Conservation (phyloP, 2,113 vertebrate species). For the Prietella phreatophila region DNA sequence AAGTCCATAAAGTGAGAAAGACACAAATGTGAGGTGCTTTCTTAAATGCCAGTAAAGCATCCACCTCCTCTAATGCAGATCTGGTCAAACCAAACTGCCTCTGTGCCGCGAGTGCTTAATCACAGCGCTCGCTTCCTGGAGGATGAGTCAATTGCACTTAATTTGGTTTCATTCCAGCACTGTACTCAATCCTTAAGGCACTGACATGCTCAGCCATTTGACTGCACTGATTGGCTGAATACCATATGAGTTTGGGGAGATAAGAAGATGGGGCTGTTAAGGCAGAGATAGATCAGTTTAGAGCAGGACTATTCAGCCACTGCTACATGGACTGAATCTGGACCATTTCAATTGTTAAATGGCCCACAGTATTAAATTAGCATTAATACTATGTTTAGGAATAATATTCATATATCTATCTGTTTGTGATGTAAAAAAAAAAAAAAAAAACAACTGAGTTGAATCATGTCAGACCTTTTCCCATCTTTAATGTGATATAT, state of each 20-base stretch:
- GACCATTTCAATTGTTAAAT: background rate
- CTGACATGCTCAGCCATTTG: background rate
- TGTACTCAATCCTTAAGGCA: background rate
- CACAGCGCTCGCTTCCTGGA: constrained; percentile 21
- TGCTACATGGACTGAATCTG: background rate
- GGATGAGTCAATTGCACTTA: constrained; percentile 36
- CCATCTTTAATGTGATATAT: background rate
- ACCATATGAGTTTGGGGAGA: constrained; percentile 17
- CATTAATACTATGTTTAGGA: background rate
- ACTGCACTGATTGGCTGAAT: constrained; percentile 32
- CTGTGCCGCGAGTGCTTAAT: background rate
- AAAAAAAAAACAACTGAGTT: background rate
- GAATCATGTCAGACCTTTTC: background rate
- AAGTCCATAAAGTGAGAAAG: background rate
- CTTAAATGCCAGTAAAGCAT: constrained; percentile 27
- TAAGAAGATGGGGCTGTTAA: constrained; percentile 25
- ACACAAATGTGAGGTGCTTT: constrained; percentile 21
- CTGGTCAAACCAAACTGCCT: background rate
- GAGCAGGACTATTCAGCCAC: background rate
- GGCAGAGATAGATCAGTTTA: background rate
- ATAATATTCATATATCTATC: background rate
- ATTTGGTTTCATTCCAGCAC: constrained; percentile 28
- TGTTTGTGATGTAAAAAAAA: background rate
- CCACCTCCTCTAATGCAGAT: constrained; percentile 16
- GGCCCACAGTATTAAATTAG: background rate